Conservation (phyloP, 2,113 vertebrate species). For the Syngnathus typhle region DNA sequence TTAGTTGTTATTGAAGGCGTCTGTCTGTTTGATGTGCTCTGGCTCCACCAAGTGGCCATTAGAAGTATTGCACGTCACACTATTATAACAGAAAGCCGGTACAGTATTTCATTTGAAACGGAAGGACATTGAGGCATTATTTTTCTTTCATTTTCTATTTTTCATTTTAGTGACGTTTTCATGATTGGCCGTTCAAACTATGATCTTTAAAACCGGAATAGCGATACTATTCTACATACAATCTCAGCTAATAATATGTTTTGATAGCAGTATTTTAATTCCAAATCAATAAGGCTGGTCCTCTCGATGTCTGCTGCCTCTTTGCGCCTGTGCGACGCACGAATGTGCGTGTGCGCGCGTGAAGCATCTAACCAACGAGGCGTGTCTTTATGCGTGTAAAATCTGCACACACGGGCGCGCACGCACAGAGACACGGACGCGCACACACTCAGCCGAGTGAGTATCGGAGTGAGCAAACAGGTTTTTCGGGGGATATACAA, state of each 20-base stretch:
- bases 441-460: not conserved
- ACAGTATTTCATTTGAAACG: no score
- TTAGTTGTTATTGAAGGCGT: not conserved
- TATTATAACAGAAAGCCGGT: not conserved
- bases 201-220: not conserved
- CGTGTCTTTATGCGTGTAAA: not conserved
- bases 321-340: no score
- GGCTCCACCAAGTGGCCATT: slow-evolving; percentile 40
- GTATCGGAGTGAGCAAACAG: not conserved
- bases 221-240: no score
- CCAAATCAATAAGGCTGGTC: no score
- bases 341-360: no score
- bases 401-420: no score
- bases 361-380: not conserved
- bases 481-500: not conserved
- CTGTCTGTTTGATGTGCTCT: slow-evolving; percentile 20
- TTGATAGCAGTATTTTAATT: no score
- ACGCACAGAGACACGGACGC: no score
- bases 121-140: no score
- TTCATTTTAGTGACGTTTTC: not conserved
- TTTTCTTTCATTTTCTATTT: not conserved
- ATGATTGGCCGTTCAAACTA: not conserved
- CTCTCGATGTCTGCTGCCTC: no score
- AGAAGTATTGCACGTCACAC: not conserved
- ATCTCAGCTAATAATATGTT: no score